These are phyloP conservation scores for Morpho helenor DNA, from an alignment of 2,888 invertebrate species.

Conservation along the genomic window DNA sequence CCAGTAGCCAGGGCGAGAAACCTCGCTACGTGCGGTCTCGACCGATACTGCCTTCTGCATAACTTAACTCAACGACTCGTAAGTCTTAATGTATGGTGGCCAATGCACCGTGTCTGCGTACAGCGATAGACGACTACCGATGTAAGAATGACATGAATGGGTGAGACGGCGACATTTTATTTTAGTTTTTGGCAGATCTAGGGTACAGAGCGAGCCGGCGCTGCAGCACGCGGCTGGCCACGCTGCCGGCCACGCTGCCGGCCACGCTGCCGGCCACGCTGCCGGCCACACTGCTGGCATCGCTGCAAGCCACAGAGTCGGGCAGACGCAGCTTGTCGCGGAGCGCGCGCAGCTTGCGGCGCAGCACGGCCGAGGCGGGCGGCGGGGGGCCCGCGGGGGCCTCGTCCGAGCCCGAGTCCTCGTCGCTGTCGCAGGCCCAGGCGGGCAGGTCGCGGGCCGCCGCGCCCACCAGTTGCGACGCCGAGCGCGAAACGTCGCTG, in stretches of 20 bases:
- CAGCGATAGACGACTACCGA: too few species aligned
- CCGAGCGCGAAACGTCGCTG: conserved; percentile 50
- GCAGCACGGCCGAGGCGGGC: conserved; percentile 8
- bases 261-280: too few species aligned
- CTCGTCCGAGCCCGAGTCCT: not conserved
- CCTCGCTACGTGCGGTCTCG: too few species aligned
- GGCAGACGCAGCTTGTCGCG: not conserved
- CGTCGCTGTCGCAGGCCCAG: conserved; percentile 14
- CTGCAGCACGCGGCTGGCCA: conserved; percentile 6
- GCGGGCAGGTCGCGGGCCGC: conserved; percentile 8
- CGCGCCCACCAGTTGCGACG: conserved; percentile 42
- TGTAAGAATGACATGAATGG: too few species aligned
- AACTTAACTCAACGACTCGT: too few species aligned
- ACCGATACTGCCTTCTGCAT: too few species aligned
- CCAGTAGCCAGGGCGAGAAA: too few species aligned
- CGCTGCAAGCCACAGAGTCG: not conserved
- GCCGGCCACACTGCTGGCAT: too few species aligned
- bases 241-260: not conserved
- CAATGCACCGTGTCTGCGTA: too few species aligned
- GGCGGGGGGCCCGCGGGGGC: not conserved
- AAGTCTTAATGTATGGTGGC: too few species aligned
- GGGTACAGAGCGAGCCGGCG: not conserved
- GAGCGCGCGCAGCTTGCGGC: conserved; percentile 3
- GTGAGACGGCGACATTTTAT: too few species aligned
- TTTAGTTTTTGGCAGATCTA: too few species aligned